phyloP scores from a whole-genome alignment of 2,113 vertebrate species.

The Notiomystis cincta region DNA sequence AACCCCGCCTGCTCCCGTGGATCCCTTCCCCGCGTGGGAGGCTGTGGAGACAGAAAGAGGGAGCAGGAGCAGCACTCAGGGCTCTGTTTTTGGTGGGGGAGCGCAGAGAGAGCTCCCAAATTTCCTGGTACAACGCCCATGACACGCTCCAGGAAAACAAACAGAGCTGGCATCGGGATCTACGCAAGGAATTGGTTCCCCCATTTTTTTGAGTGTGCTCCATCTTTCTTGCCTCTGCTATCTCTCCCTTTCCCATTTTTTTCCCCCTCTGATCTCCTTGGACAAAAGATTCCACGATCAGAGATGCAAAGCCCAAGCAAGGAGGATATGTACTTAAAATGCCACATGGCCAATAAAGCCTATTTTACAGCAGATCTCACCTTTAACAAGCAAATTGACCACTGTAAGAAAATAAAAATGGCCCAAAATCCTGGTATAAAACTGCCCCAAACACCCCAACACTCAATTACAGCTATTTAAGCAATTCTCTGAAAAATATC shows the following conservation, averaged over 20 bases:
- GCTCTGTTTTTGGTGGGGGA: neutral
- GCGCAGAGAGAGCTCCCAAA: neutral
- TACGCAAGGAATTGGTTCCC: fast-evolving
- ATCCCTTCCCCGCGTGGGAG: neutral
- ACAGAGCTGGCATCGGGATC: slow-evolving; percentile 1
- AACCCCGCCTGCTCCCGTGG: fast-evolving
- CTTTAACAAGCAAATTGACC: slow-evolving; percentile 54
- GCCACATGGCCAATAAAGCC: slow-evolving; percentile 60
- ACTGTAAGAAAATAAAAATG: neutral
- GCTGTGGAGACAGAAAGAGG: neutral
- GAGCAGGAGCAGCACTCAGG: fast-evolving
- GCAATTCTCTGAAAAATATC: neutral
- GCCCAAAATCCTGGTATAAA: neutral
- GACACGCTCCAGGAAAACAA: slow-evolving; percentile 9
- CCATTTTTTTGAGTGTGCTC: neutral
- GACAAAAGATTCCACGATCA: slow-evolving; percentile 54
- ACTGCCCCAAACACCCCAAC: neutral
- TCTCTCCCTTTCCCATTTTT: neutral
- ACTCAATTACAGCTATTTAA: neutral
- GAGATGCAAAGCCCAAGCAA: slow-evolving; percentile 24
- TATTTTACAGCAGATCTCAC: slow-evolving; percentile 51
- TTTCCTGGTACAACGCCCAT: neutral
- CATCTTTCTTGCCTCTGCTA: neutral
- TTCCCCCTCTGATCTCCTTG: neutral
- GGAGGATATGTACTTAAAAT: slow-evolving; percentile 42